Conservation (phyloP, 2,888 invertebrate species). For the Pristionchus japonicus region DNA sequence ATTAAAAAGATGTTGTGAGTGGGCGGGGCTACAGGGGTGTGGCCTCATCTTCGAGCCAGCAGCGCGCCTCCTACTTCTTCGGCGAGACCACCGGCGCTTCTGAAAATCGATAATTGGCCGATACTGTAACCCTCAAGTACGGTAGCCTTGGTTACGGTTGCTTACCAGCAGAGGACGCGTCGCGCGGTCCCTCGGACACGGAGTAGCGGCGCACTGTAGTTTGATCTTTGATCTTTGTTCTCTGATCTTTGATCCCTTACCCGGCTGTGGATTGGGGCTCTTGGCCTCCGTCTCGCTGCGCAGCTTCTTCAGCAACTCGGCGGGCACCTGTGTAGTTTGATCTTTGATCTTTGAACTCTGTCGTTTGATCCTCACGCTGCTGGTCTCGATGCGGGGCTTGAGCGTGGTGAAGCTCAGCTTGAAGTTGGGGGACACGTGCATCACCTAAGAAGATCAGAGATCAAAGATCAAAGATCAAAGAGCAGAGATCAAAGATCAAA, state of each 20-base stretch:
- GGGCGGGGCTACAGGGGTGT: background rate
- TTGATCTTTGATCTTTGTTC: background rate
- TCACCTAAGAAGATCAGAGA: background rate
- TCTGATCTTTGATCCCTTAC: conserved; percentile 22
- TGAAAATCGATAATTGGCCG: background rate
- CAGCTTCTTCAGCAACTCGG: conserved; percentile 30
- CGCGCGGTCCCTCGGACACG: background rate
- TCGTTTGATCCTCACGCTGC: background rate
- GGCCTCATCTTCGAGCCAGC: background rate
- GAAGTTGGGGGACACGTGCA: background rate
- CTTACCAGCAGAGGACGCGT: background rate
- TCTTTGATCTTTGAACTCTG: background rate
- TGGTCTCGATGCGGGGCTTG: conserved; percentile 15
- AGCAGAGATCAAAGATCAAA: too few species aligned
- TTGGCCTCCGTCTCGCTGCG: background rate
- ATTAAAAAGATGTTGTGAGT: background rate
- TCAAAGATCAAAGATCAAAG: too few species aligned
- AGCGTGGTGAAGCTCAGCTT: conserved; percentile 42
- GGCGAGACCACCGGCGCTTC: background rate
- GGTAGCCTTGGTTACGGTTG: too few species aligned
- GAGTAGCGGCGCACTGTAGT: conserved; percentile 15
- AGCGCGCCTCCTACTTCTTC: background rate
- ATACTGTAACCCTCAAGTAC: background rate
- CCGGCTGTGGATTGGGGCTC: conserved; percentile 36
- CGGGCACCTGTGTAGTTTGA: background rate